A percentile compares a stretch with the other conserved stretches of the same genome.
Conservation (phyloP, 2,888 invertebrate genomes). For the Phengaris arion region DNA sequence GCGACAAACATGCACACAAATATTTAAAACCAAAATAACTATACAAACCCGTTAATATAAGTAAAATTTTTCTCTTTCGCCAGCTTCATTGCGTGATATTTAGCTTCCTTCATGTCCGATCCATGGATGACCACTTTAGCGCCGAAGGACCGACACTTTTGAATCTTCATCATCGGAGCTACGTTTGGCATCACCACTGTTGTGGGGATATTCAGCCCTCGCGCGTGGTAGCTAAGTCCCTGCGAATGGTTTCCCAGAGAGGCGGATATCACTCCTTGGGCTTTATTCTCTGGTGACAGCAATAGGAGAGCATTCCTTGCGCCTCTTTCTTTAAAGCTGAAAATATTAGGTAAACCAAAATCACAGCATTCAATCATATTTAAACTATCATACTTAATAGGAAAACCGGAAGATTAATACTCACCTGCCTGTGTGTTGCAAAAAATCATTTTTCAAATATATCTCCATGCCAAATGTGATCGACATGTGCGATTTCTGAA, state of each 20-base stretch:
- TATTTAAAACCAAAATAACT: not conserved
- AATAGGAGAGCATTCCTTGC: slow-evolving; percentile 91
- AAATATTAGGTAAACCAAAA: slow-evolving; percentile 4
- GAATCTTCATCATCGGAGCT: slow-evolving; percentile 97
- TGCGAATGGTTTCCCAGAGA: slow-evolving; percentile 97
- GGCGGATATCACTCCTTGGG: slow-evolving; percentile 92
- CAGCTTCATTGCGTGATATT: slow-evolving; percentile 86
- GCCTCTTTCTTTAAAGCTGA: slow-evolving; percentile 95
- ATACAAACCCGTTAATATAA: slow-evolving; percentile 91
- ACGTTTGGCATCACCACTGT: slow-evolving; percentile 97
- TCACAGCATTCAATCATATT: not conserved
- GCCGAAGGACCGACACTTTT: slow-evolving; percentile 90
- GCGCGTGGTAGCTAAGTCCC: slow-evolving; percentile 87
- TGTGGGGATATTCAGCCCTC: slow-evolving; percentile 83
- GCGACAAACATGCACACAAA: not conserved
- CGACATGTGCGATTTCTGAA: slow-evolving; percentile 91
- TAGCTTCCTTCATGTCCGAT: slow-evolving; percentile 91
- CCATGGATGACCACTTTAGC: slow-evolving; percentile 92
- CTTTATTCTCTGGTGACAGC: slow-evolving; percentile 84
- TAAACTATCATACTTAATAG: not conserved
- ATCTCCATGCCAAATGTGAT: slow-evolving; percentile 89
- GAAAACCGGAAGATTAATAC: slow-evolving; percentile 2
- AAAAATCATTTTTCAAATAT: slow-evolving; percentile 95
- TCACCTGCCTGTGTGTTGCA: slow-evolving; percentile 96
- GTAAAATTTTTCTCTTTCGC: slow-evolving; percentile 84